Evolutionary conservation across 2,797 vertebrate species (phyloP).

Genomic region (Centroberyx gerrardi): DNA sequence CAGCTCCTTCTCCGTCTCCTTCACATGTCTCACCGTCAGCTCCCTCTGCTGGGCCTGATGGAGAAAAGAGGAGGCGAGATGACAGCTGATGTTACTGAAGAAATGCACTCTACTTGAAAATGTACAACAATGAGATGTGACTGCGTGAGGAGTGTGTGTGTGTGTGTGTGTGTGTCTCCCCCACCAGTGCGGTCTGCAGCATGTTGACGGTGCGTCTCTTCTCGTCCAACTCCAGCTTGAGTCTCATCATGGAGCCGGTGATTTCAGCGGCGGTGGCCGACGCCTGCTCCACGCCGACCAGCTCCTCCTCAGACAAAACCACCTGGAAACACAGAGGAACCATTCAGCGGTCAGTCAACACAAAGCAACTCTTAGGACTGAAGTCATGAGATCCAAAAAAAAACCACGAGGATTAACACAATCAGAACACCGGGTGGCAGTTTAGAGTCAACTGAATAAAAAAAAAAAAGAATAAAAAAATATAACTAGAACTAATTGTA

Average conservation of each 20-base stretch:
- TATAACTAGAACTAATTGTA: too few relatives aligned
- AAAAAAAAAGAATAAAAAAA: too few relatives aligned
- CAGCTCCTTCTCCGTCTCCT: constrained; percentile 92
- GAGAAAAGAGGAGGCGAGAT: background rate
- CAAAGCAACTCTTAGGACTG: fast-evolving
- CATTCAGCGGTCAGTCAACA: background rate
- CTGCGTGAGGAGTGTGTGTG: background rate
- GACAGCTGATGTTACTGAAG: background rate
- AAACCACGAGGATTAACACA: background rate
- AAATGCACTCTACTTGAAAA: background rate
- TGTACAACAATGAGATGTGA: background rate
- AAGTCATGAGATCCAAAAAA: background rate
- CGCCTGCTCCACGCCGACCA: constrained; percentile 83
- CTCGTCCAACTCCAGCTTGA: constrained; percentile 94
- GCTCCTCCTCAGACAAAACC: constrained; percentile 87
- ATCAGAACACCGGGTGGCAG: too few relatives aligned
- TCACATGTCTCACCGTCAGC: constrained; percentile 87
- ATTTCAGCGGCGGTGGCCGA: constrained; percentile 89
- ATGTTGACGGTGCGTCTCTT: constrained; percentile 89
- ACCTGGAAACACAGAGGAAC: constrained; percentile 70
- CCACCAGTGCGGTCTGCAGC: constrained; percentile 93
- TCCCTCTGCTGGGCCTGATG: constrained; percentile 93
- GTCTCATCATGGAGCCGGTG: constrained; percentile 88
- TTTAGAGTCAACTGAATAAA: too few relatives aligned
- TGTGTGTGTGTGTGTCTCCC: background rate